Percentiles rank a stretch among this genome's conserved stretches.
These are phyloP conservation scores for Hemichromis elongatus DNA, from an alignment of 2,113 vertebrate species.

Conservation along the genomic window DNA sequence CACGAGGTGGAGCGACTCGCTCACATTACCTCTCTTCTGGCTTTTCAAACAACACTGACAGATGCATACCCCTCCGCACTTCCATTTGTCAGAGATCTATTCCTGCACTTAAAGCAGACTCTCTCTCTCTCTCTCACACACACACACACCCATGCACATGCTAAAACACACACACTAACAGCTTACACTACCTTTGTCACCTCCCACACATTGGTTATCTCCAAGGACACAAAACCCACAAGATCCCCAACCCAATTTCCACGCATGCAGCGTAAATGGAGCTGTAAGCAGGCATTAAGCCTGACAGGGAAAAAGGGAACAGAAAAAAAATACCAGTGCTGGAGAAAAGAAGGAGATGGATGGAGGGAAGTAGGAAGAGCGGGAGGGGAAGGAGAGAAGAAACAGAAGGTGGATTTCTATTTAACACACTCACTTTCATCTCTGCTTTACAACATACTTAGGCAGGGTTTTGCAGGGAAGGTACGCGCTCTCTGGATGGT, in stretches of 20 bases:
- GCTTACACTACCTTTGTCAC: constrained; percentile 74
- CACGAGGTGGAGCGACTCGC: constrained; percentile 54
- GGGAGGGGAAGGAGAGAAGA: constrained; percentile 10
- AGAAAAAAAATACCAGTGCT: constrained; percentile 35
- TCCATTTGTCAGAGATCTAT: constrained; percentile 67
- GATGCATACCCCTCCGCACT: constrained; percentile 62
- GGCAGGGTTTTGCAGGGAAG: constrained; percentile 19
- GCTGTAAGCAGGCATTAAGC: constrained; percentile 70
- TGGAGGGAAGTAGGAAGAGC: constrained; percentile 23
- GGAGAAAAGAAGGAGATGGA: constrained; percentile 41
- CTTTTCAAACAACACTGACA: constrained; percentile 62
- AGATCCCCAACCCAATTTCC: constrained; percentile 70
- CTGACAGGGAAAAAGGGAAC: constrained; percentile 54
- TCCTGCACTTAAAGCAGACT: constrained; percentile 65
- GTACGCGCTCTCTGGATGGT: constrained; percentile 21
- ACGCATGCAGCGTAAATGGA: constrained; percentile 69
- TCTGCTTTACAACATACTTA: constrained; percentile 60
- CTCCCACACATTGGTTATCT: constrained; percentile 74
- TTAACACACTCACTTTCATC: constrained; percentile 62
- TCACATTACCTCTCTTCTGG: constrained; percentile 61
- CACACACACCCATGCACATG: background rate
- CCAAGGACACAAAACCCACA: constrained; percentile 72
- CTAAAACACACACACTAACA: constrained; percentile 5
- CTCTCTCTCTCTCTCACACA: background rate
- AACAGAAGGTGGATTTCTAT: constrained; percentile 57